These are phyloP conservation scores for Stictonetta naevosa DNA, from an alignment of 2,113 vertebrate species.

Conservation along the genomic window DNA sequence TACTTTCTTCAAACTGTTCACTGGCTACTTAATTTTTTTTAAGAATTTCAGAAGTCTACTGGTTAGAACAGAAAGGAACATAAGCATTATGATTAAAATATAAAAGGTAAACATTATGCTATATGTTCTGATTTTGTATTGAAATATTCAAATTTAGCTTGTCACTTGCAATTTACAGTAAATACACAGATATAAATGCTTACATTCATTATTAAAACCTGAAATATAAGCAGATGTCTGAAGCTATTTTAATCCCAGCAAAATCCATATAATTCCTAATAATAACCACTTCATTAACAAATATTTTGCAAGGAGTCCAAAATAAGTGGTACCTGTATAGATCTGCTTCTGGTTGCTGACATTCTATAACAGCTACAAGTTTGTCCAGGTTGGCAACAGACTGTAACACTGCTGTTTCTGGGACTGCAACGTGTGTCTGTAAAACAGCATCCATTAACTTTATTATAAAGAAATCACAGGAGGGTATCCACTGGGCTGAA, in stretches of 20 bases:
- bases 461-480: rapidly evolving
- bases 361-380: constrained; percentile 92
- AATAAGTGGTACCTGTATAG: constrained; percentile 87
- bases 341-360: constrained; percentile 95
- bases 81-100: neutral
- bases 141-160: neutral
- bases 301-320: neutral
- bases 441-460: neutral
- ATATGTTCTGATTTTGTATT: neutral
- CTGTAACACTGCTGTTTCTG: constrained; percentile 92
- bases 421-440: constrained; percentile 90
- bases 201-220: neutral
- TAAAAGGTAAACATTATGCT: neutral
- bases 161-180: neutral
- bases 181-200: neutral
- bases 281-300: neutral
- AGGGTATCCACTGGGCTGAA: neutral
- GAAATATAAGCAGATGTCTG: neutral
- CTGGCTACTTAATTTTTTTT: neutral
- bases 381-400: constrained; percentile 90
- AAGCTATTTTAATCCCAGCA: neutral
- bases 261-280: neutral
- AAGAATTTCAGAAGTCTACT: neutral
- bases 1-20: neutral
- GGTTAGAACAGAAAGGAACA: neutral